These are phyloP conservation scores for Paedocypris sp. DNA, from an alignment of 2,113 vertebrate genomes.

Conservation along the genomic window DNA sequence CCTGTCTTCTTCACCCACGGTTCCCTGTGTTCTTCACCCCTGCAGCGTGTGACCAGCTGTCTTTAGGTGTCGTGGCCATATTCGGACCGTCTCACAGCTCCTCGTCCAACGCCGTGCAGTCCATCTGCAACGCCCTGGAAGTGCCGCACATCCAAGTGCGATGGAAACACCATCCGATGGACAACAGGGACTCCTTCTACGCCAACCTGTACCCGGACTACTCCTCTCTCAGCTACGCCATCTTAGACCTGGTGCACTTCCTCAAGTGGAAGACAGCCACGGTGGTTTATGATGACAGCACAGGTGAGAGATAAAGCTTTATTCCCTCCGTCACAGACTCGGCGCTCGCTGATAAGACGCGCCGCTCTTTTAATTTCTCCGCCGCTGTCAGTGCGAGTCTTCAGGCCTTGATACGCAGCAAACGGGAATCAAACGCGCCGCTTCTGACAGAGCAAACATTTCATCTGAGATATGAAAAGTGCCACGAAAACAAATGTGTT, in stretches of 20 bases:
- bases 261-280: slow-evolving; percentile 96
- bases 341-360: neutral
- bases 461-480: neutral
- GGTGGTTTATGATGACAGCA: slow-evolving; percentile 95
- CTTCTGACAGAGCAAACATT: neutral
- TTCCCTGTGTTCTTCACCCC: neutral
- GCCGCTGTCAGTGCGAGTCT: neutral
- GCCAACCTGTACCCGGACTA: slow-evolving; percentile 97
- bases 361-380: neutral
- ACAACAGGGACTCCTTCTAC: slow-evolving; percentile 96
- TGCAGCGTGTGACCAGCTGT: slow-evolving; percentile 93
- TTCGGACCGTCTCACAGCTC: slow-evolving; percentile 95
- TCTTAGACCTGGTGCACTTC: slow-evolving; percentile 91
- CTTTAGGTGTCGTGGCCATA: slow-evolving; percentile 92
- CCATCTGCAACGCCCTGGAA: slow-evolving; percentile 94
- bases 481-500: neutral
- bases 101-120: slow-evolving; percentile 93
- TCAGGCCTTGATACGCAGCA: neutral
- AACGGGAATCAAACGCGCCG: neutral
- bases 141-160: slow-evolving; percentile 94
- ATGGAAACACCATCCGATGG: slow-evolving; percentile 96
- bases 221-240: slow-evolving; percentile 91
- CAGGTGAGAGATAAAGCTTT: slow-evolving; percentile 62
- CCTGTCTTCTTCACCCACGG: neutral
- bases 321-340: neutral